A percentile compares a stretch with the other conserved stretches of the same genome.
Conservation (phyloP, 1,140 invertebrate genomes). For the Tetragonula clypearis region DNA sequence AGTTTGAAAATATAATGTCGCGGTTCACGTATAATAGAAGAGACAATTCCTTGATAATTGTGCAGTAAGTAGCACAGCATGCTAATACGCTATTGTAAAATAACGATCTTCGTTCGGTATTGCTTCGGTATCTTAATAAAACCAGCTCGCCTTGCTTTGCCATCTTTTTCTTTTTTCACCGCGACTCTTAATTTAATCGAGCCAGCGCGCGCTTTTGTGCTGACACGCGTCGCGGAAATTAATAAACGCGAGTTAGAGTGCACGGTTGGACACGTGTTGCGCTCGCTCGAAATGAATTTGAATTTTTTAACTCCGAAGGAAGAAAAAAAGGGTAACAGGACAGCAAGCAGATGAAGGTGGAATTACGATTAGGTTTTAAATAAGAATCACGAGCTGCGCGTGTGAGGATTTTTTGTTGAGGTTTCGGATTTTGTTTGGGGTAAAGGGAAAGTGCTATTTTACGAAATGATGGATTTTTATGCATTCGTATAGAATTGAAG, state of each 20-base stretch:
- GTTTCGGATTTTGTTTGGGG: background rate
- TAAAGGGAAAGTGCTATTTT: too few relatives aligned
- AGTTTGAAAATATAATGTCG: too few relatives aligned
- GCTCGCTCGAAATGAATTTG: background rate
- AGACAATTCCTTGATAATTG: too few relatives aligned
- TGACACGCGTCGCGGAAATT: background rate
- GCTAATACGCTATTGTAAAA: too few relatives aligned
- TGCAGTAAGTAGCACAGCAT: too few relatives aligned
- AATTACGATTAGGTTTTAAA: background rate
- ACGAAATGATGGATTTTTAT: too few relatives aligned
- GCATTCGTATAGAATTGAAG: too few relatives aligned
- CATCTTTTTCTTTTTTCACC: background rate
- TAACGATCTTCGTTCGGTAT: too few relatives aligned
- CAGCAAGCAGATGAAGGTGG: background rate
- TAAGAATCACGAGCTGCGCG: background rate
- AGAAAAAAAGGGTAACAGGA: background rate
- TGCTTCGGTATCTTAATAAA: too few relatives aligned
- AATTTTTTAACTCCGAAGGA: background rate
- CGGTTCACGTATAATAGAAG: too few relatives aligned
- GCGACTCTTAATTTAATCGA: background rate
- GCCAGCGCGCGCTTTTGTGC: too few relatives aligned
- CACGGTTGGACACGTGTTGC: background rate
- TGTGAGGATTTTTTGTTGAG: background rate
- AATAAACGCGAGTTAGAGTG: background rate
- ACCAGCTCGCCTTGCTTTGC: background rate